Evolutionary conservation across 2,113 vertebrate species (phyloP).

Genomic region (Trematomus loennbergii): DNA sequence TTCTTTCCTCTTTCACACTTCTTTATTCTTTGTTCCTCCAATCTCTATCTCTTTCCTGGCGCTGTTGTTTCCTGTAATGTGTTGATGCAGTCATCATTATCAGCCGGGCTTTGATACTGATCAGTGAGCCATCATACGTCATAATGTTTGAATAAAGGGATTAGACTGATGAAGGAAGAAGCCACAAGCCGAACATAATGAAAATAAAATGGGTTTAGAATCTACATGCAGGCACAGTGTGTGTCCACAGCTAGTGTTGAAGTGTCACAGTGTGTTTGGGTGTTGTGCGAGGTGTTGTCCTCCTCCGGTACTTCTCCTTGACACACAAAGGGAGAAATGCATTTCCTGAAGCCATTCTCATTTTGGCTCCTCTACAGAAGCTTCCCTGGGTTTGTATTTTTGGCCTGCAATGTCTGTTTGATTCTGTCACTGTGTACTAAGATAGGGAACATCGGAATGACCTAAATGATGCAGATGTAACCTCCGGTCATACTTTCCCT

Average conservation of each 20-base stretch:
- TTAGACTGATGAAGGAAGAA: conserved; percentile 56
- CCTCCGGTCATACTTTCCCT: conserved; percentile 60
- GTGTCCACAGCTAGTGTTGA: neutral
- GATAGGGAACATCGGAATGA: conserved; percentile 66
- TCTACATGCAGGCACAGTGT: conserved; percentile 11
- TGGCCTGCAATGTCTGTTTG: conserved; percentile 53
- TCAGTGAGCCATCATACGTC: conserved; percentile 49
- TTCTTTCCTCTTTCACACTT: conserved; percentile 15
- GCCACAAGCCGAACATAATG: conserved; percentile 39
- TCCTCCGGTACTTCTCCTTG: conserved; percentile 41
- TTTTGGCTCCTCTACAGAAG: conserved; percentile 44
- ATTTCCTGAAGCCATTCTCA: conserved; percentile 41
- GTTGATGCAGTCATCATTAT: conserved; percentile 42
- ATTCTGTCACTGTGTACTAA: conserved; percentile 54
- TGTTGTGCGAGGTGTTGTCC: conserved; percentile 41
- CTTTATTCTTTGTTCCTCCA: neutral
- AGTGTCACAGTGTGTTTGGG: conserved; percentile 30
- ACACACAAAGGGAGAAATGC: conserved; percentile 39
- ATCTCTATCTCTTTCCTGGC: neutral
- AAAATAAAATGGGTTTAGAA: conserved; percentile 34
- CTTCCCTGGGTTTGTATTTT: conserved; percentile 52
- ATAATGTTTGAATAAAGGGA: conserved; percentile 62
- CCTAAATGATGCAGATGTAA: conserved; percentile 60
- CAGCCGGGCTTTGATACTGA: conserved; percentile 56
- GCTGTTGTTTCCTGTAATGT: conserved; percentile 49